A percentile compares a stretch with the other conserved stretches of the same genome.
Conservation (phyloP, 2,113 vertebrate species). For the Ptyas mucosa region DNA sequence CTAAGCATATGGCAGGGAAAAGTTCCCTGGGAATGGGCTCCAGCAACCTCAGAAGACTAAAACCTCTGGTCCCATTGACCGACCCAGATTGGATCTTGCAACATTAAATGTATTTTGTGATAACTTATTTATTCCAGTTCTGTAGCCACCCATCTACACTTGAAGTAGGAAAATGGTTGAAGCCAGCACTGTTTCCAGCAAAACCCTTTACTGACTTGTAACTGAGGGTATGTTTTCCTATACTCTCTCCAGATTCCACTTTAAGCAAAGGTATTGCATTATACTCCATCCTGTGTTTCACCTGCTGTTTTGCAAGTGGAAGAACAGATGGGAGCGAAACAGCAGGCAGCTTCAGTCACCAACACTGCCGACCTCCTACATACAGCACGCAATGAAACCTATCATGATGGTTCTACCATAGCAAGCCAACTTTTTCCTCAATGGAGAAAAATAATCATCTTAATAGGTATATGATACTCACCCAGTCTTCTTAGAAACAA, state of each 20-base stretch:
- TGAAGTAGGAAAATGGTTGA: neutral
- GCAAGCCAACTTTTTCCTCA: neutral
- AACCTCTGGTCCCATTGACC: neutral
- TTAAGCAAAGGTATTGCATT: neutral
- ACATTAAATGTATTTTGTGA: neutral
- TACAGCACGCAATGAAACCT: neutral
- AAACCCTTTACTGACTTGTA: neutral
- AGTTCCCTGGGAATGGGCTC: neutral
- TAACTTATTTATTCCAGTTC: neutral
- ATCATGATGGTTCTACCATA: neutral
- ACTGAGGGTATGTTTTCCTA: neutral
- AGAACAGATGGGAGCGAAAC: neutral
- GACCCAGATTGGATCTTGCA: neutral
- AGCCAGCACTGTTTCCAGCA: neutral
- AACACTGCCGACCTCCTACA: neutral
- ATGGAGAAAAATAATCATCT: neutral
- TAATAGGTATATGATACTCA: neutral
- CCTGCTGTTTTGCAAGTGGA: slow-evolving; percentile 1
- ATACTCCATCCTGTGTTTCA: neutral
- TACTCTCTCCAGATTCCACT: neutral
- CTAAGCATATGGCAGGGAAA: neutral
- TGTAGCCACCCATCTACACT: neutral
- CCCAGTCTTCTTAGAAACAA: neutral
- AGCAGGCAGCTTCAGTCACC: neutral
- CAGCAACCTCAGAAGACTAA: neutral